Evolutionary conservation across 2,797 vertebrate genomes (phyloP).

Genomic region (Heterohyrax brucei): DNA sequence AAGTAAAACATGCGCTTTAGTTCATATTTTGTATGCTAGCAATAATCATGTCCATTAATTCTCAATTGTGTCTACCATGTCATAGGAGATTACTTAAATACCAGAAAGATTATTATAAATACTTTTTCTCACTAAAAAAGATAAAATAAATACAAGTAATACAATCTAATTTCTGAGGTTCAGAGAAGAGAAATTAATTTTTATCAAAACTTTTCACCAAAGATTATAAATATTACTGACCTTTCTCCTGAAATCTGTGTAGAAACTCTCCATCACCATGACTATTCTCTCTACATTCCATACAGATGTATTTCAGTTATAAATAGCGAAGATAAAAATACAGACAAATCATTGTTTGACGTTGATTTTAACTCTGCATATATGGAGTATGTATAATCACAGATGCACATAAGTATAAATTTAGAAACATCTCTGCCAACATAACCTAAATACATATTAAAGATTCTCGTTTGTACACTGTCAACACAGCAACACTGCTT

Average conservation of each 20-base stretch:
- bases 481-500: background rate
- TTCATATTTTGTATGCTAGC: background rate
- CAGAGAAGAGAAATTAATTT: background rate
- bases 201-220: background rate
- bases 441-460: slow-evolving; percentile 27
- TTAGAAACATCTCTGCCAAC: background rate
- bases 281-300: background rate
- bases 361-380: background rate
- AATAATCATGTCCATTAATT: background rate
- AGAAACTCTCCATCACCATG: fast-evolving
- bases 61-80: background rate
- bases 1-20: background rate
- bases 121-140: background rate
- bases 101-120: background rate
- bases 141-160: background rate
- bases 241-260: background rate
- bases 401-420: background rate
- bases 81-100: background rate
- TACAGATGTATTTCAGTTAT: background rate
- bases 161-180: background rate
- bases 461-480: slow-evolving; percentile 1
- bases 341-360: background rate
- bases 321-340: slow-evolving; percentile 24
- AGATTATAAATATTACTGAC: background rate
- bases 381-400: background rate